A percentile compares a stretch with the other conserved stretches of the same genome.
Conservation (phyloP, 2,113 vertebrate genomes). For the Nyctereutes procyonoides region DNA sequence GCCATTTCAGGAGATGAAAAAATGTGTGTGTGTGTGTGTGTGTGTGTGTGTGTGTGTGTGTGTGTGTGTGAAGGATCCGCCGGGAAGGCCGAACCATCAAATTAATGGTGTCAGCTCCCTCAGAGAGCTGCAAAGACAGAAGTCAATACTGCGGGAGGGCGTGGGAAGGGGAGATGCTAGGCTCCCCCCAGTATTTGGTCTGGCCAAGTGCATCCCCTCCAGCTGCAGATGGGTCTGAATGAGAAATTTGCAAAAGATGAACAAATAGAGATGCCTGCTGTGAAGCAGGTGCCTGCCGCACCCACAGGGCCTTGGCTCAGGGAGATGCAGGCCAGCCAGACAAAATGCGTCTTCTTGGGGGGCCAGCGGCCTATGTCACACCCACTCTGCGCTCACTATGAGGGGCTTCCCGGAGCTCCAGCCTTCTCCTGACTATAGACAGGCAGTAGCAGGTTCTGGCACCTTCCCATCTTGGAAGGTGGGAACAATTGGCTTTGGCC, state of each 20-base stretch:
- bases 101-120: neutral
- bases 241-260: neutral
- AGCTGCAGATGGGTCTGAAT: neutral
- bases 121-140: neutral
- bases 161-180: neutral
- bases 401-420: neutral
- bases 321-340: neutral
- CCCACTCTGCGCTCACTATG: fast-evolving
- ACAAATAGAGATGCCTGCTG: neutral
- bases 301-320: neutral
- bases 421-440: neutral
- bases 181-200: neutral
- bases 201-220: neutral
- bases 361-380: neutral
- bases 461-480: neutral
- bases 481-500: neutral
- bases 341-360: fast-evolving
- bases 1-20: neutral
- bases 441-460: neutral
- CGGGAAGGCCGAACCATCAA: neutral
- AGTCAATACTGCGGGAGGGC: fast-evolving
- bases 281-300: neutral
- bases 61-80: neutral
- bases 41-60: fast-evolving
- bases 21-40: fast-evolving